Percentiles rank a stretch among this genome's conserved stretches.
Evolutionary conservation across 2,888 invertebrate species (phyloP).

Genomic region (Dichetophora obliterata): DNA sequence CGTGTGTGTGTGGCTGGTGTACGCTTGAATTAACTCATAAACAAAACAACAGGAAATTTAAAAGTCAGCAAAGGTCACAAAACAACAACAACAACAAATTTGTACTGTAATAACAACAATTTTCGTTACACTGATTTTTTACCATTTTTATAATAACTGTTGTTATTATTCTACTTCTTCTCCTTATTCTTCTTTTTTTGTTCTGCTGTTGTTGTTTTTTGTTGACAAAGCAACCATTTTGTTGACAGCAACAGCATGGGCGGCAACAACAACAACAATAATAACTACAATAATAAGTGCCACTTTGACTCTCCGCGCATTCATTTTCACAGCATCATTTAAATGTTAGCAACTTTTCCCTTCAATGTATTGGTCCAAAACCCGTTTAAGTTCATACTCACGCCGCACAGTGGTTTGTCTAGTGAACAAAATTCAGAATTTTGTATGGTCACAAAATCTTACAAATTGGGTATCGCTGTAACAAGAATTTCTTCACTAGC

Average conservation of each 20-base stretch:
- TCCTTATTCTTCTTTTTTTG: too few relatives aligned
- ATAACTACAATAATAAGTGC: background rate
- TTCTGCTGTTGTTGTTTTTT: background rate
- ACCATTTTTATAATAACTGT: background rate
- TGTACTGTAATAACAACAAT: conserved; percentile 15
- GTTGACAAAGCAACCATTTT: background rate
- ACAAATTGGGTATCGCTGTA: too few relatives aligned
- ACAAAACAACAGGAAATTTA: background rate
- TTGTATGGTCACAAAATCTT: too few relatives aligned
- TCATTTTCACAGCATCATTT: background rate
- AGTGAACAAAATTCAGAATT: too few relatives aligned
- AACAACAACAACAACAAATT: conserved; percentile 15
- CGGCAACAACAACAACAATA: conserved; percentile 12
- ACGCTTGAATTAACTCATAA: too few relatives aligned
- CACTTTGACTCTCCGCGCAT: background rate
- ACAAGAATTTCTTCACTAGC: too few relatives aligned
- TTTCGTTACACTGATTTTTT: conserved; percentile 32
- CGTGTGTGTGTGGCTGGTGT: too few relatives aligned
- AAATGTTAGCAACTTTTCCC: background rate
- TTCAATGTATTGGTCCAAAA: background rate
- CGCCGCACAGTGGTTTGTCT: too few relatives aligned
- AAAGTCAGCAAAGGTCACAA: conserved; percentile 16
- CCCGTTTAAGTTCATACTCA: background rate
- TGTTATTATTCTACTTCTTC: background rate
- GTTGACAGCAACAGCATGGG: conserved; percentile 14